Base-by-base conservation (phyloP, 1,140 invertebrate species). In the Cyclargus thomasi region DNA sequence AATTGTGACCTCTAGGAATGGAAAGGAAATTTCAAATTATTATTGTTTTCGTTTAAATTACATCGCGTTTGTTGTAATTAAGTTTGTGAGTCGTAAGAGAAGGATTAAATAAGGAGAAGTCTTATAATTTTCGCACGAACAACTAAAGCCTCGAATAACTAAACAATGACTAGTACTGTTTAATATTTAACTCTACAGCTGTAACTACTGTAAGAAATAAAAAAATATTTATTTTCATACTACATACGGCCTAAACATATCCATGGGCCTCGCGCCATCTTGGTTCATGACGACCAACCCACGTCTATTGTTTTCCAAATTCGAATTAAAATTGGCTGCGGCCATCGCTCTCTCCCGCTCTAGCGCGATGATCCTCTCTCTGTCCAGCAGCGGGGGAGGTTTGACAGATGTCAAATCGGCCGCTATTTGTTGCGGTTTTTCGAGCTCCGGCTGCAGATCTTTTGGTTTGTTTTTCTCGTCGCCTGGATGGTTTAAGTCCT, bases 191-290 rank as follows among this genome's bases (percentile, higher is more conserved):
- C 14, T 10, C 17, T 53, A 65, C 20, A 65, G 20, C n/a, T n/a
- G n/a, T n/a, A n/a, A n/a, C 36, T 36, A 20, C 55, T 59, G 70
- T 67, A 68, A 73, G 17, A 76, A 85, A 83, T 69, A 78, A 80
- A 84, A 86, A 82, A 68, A 66, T 6, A 68, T 78, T 77, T 81
- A 86, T 57, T 90, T 81, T 91, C 90, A 91, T 86, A 91, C 90
- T 39, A 91, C 90, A 67, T 91, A 91, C 29, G 90, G 90, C 79
- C 89, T 91, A 74, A 91, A 91, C 90, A 91, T 91, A 66, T 91
- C 90, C 65, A 87, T 82, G 4, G 82, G 81, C 63, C 84, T 74
- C 0, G 78, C 81, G 73, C 85, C 85, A 84, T 91, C 90, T 90
- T 91, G 89, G 64, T 82, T 83, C 77, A 91, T 81, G 17, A 85